Conservation (phyloP, 1,140 invertebrate species). For the Drosophila eugracilis region DNA sequence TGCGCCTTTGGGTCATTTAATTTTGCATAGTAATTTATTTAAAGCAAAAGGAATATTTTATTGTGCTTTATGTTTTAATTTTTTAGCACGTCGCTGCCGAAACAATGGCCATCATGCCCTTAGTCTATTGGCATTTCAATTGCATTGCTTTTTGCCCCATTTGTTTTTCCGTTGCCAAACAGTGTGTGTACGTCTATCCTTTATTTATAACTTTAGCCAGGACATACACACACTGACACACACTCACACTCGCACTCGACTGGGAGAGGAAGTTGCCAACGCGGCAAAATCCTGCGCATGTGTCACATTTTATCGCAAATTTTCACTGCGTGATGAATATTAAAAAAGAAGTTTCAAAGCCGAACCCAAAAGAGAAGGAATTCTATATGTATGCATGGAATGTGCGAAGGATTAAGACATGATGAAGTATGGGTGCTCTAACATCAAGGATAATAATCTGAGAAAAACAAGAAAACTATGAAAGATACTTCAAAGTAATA, state of each 20-base stretch:
- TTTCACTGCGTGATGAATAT: slow-evolving; percentile 66
- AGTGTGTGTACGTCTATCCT: slow-evolving; percentile 46
- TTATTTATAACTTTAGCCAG: slow-evolving; percentile 75
- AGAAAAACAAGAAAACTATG: too few relatives aligned
- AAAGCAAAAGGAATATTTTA: slow-evolving; percentile 59
- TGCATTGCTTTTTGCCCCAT: slow-evolving; percentile 70
- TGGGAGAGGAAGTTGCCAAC: slow-evolving; percentile 57
- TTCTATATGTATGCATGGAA: slow-evolving; percentile 45
- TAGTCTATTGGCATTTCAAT: slow-evolving; percentile 81
- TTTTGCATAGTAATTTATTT: slow-evolving; percentile 84
- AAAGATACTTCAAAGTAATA: too few relatives aligned
- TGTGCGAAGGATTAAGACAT: slow-evolving; percentile 10
- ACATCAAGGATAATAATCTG: not conserved
- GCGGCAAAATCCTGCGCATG: slow-evolving; percentile 76
- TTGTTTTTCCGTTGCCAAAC: slow-evolving; percentile 50
- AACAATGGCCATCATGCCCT: slow-evolving; percentile 66
- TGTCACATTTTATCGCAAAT: slow-evolving; percentile 75
- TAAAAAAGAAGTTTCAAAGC: slow-evolving; percentile 73
- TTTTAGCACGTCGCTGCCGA: slow-evolving; percentile 56
- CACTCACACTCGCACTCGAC: not conserved
- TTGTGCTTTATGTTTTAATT: slow-evolving; percentile 76
- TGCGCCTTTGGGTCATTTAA: slow-evolving; percentile 80
- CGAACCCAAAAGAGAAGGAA: slow-evolving; percentile 48
- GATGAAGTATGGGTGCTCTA: slow-evolving; percentile 33
- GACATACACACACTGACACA: slow-evolving; percentile 25